Evolutionary conservation across 2,797 vertebrate species (phyloP), one percentile per base, ranked within the genome.

Genomic region (Monodelphis domestica): DNA sequence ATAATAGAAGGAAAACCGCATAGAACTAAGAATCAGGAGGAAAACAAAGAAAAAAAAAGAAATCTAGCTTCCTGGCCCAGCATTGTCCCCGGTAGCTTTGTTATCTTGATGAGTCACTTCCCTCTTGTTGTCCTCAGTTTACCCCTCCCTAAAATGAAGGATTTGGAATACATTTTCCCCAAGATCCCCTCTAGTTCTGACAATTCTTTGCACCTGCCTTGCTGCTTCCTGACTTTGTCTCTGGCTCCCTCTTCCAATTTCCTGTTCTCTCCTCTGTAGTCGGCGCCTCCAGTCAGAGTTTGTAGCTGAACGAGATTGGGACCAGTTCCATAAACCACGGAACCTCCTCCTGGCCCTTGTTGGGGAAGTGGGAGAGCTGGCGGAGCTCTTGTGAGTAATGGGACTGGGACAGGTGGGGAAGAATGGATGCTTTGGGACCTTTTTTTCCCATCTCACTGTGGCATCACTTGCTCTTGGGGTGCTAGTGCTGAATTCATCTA

Each of bases 281-380:
- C 98, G 99, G 28, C 98, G 98, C 1, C 97, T 99, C 97, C 99
- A 99, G 95, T 98, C 99, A 1, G 98, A 99, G 50, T 99, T 99
- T 93, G 98, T 99, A 3, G 98, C 99, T 57, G 99, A 99, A 96
- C 97, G 99, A 17, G 98, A 99, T 98, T 99, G 99, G 99, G 98
- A 98, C 63, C 98, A 99, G 98, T 99, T 99, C 92, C 99, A 99
- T 95, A 98, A 99, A 96, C 99, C 99, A 56, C 98, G 99, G 87
- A 99, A 99, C 96, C 98, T 99, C 93, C 98, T 99, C 0, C 97
- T 99, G 89, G 99, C 99, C 1, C 96, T 99, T 97, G 99, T 99
- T 0, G 99, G 99, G 0, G 99, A 99, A 97, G 99, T 99, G 6
- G 99, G 99, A 0, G 99, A 99, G 95, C 97, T 99, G 95, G 96